Evolutionary conservation across 2,113 vertebrate species (phyloP).

Genomic region (Microcebus tavaratra): DNA sequence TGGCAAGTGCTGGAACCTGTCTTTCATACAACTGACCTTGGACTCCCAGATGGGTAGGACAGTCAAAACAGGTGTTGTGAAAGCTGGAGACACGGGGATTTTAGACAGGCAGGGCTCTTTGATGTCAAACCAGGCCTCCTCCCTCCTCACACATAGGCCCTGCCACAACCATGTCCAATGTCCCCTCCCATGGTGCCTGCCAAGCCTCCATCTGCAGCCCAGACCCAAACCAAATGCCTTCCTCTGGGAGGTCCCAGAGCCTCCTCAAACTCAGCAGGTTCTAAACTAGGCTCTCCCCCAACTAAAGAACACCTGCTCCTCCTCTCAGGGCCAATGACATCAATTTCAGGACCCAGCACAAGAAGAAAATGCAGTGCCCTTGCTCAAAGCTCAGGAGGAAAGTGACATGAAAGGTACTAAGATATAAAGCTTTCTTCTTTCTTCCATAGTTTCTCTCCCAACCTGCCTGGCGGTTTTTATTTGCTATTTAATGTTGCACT

Average conservation of each 20-base stretch:
- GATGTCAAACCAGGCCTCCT: neutral
- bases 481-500: neutral
- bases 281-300: neutral
- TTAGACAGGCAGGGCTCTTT: neutral
- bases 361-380: neutral
- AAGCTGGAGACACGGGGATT: too few relatives aligned
- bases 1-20: neutral
- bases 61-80: neutral
- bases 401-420: neutral
- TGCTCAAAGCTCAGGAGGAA: neutral
- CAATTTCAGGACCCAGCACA: neutral
- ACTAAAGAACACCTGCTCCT: neutral
- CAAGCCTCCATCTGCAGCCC: neutral
- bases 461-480: neutral
- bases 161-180: too few relatives aligned
- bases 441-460: neutral
- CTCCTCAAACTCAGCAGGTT: neutral
- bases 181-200: too few relatives aligned
- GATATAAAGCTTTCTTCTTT: neutral
- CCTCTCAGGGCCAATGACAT: neutral
- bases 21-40: neutral
- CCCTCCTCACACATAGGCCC: neutral
- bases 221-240: neutral
- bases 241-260: neutral
- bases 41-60: neutral